A percentile compares a stretch with the other conserved stretches of the same genome.
Evolutionary conservation across 1,140 invertebrate genomes (phyloP).

Genomic region (Drosophila micromelanica): DNA sequence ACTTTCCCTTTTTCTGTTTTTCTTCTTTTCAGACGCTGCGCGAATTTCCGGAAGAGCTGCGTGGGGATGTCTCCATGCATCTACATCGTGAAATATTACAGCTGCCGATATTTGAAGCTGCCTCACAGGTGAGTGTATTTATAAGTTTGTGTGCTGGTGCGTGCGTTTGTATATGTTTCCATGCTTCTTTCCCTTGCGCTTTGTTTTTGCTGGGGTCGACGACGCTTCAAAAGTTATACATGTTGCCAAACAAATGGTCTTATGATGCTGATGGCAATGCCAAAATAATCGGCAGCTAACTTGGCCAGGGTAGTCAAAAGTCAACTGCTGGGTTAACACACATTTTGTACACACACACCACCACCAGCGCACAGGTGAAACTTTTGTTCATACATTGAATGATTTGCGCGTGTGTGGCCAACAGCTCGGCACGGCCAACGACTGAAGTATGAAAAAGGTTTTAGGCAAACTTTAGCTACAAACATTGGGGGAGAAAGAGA

Average conservation of each 20-base stretch:
- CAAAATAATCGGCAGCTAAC: slow-evolving; percentile 70
- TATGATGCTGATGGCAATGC: slow-evolving; percentile 55
- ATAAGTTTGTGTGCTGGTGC: neutral
- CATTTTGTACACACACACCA: neutral
- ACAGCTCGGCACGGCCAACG: slow-evolving; percentile 28
- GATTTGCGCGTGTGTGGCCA: slow-evolving; percentile 47
- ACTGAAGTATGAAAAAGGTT: slow-evolving; percentile 78
- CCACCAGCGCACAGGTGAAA: slow-evolving; percentile 52
- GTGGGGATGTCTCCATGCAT: slow-evolving; percentile 98
- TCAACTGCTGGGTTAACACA: slow-evolving; percentile 60
- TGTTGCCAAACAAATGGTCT: slow-evolving; percentile 64
- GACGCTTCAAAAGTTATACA: slow-evolving; percentile 65
- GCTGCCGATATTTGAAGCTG: slow-evolving; percentile 96
- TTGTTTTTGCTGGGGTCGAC: slow-evolving; percentile 48
- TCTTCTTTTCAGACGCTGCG: slow-evolving; percentile 91
- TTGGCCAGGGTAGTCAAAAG: slow-evolving; percentile 62
- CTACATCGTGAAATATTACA: slow-evolving; percentile 97
- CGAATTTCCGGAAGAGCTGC: slow-evolving; percentile 97
- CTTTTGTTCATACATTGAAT: slow-evolving; percentile 49
- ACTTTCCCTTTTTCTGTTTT: slow-evolving; percentile 18
- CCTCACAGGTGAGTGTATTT: slow-evolving; percentile 86
- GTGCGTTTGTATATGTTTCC: neutral
- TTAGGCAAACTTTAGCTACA: slow-evolving; percentile 59
- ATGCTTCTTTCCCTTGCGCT: slow-evolving; percentile 19
- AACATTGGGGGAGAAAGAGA: neutral